Percentiles rank a stretch among this genome's conserved stretches.
Evolutionary conservation across 92 coral and sea anemone genomes (phyloP).

Genomic region (Epizoanthus rinbou): DNA sequence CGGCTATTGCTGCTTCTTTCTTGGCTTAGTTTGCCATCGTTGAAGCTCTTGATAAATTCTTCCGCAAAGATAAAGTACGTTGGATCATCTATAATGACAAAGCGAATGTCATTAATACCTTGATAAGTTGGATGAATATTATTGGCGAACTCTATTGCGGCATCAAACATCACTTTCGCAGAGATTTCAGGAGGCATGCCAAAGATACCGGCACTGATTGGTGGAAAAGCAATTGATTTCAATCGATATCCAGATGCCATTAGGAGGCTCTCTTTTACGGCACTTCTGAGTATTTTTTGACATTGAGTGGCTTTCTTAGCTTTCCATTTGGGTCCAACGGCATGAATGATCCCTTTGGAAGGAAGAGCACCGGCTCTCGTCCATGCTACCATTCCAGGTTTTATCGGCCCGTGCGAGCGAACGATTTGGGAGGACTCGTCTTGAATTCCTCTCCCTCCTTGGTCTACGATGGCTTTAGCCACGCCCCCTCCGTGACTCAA

Average conservation of each 20-base stretch:
- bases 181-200: slow-evolving; percentile 38
- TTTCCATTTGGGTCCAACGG: slow-evolving; percentile 54
- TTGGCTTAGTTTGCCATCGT: neutral
- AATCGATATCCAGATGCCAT: slow-evolving; percentile 39
- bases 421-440: slow-evolving; percentile 25
- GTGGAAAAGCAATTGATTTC: slow-evolving; percentile 45
- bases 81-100: slow-evolving; percentile 30
- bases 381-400: slow-evolving; percentile 36
- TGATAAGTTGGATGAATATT: slow-evolving; percentile 18
- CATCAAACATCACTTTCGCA: slow-evolving; percentile 39
- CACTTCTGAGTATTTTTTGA: slow-evolving; percentile 23
- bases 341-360: slow-evolving; percentile 47
- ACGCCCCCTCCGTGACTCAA: slow-evolving; percentile 45
- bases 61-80: slow-evolving; percentile 19
- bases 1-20: neutral
- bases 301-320: neutral
- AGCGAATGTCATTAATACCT: slow-evolving; percentile 33
- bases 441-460: slow-evolving; percentile 41
- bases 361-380: slow-evolving; percentile 48
- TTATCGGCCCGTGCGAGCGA: neutral
- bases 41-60: slow-evolving; percentile 11
- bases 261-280: slow-evolving; percentile 39
- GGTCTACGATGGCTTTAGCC: slow-evolving; percentile 46
- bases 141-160: slow-evolving; percentile 22
- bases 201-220: slow-evolving; percentile 42